Percentiles rank a stretch among this genome's conserved stretches.
Conservation (phyloP, 2,797 vertebrate genomes). For the Channa striata region DNA sequence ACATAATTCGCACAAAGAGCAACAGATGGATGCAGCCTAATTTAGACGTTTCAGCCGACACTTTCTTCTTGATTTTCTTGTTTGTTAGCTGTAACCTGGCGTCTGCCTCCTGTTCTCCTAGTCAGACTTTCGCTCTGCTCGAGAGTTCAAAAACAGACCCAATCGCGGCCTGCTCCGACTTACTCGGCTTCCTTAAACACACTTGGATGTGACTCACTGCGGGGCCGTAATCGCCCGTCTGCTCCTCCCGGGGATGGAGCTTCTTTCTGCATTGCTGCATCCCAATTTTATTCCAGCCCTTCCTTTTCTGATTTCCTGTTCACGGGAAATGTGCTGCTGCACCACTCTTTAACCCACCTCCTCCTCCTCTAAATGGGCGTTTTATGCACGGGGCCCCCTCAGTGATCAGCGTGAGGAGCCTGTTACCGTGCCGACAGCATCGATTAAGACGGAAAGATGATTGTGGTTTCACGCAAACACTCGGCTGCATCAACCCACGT, state of each 20-base stretch:
- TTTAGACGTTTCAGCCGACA: slow-evolving; percentile 13
- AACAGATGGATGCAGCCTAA: slow-evolving; percentile 34
- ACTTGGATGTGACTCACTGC: slow-evolving; percentile 16
- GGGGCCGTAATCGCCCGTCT: slow-evolving; percentile 32
- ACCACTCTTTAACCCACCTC: slow-evolving; percentile 8
- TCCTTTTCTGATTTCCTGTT: slow-evolving; percentile 35
- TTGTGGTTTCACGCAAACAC: too few species aligned
- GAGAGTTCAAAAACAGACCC: slow-evolving; percentile 10
- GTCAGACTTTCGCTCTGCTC: background rate
- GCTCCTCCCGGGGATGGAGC: slow-evolving; percentile 31
- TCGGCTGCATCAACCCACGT: too few species aligned
- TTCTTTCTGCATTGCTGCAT: slow-evolving; percentile 15
- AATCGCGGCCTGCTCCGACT: background rate
- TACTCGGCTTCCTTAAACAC: slow-evolving; percentile 18
- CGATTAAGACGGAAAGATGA: too few species aligned
- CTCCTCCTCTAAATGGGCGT: slow-evolving; percentile 6
- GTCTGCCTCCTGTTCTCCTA: background rate
- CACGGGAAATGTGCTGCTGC: slow-evolving; percentile 12
- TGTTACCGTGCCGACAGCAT: background rate
- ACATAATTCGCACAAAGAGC: slow-evolving; percentile 20
- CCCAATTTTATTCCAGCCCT: slow-evolving; percentile 16
- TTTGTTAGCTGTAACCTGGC: background rate
- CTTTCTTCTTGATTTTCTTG: background rate
- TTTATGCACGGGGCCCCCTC: background rate
- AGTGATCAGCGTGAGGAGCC: slow-evolving; percentile 8